phyloP scores from a whole-genome alignment of 2,888 invertebrate genomes.

The Ptilodon capucinus region DNA sequence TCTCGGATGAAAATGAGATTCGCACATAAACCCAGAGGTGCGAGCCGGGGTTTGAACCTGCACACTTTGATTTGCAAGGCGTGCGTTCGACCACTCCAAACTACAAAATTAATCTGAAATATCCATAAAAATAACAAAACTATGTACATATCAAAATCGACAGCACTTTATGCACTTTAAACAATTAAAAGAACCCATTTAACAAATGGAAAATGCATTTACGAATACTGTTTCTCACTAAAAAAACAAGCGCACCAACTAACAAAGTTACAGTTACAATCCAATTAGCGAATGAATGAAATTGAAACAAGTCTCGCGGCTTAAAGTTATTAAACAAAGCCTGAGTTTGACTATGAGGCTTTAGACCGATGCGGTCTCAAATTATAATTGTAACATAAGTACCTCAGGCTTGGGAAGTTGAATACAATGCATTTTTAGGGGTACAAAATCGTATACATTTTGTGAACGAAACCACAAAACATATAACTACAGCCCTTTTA shows the following conservation, averaged over 20 bases:
- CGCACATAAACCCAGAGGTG: too few species aligned
- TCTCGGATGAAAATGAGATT: too few species aligned
- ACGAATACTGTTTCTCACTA: slow-evolving; percentile 2
- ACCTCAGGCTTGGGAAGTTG: not conserved
- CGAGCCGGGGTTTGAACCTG: too few species aligned
- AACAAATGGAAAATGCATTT: slow-evolving; percentile 6
- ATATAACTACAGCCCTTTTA: too few species aligned
- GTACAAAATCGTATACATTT: not conserved
- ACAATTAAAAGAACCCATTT: not conserved
- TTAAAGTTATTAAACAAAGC: slow-evolving; percentile 8
- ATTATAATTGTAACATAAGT: slow-evolving; percentile 3
- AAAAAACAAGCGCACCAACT: not conserved
- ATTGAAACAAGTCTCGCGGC: slow-evolving; percentile 6
- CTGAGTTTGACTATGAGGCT: not conserved
- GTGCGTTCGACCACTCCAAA: too few species aligned
- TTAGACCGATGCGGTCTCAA: slow-evolving; percentile 1
- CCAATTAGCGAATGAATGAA: slow-evolving; percentile 18
- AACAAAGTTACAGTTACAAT: slow-evolving; percentile 10
- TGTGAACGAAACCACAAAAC: too few species aligned
- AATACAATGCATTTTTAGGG: not conserved
- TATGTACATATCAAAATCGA: not conserved
- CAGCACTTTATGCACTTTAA: not conserved
- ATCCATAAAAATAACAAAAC: too few species aligned
- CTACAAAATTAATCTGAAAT: too few species aligned
- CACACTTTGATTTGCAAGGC: too few species aligned